These are phyloP conservation scores for Cephus nigrinus DNA, from an alignment of 2,888 invertebrate species.

Conservation along the genomic window DNA sequence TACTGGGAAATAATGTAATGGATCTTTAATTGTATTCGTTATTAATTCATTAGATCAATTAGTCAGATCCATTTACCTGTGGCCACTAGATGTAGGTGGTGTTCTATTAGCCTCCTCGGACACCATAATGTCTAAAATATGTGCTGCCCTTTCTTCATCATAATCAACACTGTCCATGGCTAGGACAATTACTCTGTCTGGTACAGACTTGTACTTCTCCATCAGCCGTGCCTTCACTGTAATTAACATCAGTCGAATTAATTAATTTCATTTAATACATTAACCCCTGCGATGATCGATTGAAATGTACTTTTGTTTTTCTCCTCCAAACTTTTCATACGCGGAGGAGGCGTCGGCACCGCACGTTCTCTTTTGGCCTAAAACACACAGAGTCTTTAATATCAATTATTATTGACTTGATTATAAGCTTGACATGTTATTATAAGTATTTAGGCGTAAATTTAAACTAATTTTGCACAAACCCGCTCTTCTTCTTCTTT, in stretches of 20 bases:
- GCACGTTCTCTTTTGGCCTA: slow-evolving; percentile 37
- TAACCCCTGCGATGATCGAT: neutral
- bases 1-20: slow-evolving; percentile 37
- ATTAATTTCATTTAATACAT: slow-evolving; percentile 1
- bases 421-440: neutral
- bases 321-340: slow-evolving; percentile 77
- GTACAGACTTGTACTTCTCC: slow-evolving; percentile 79
- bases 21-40: no score
- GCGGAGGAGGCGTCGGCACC: slow-evolving; percentile 70
- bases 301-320: slow-evolving; percentile 74
- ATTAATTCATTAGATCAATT: no score
- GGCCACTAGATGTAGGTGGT: slow-evolving; percentile 56
- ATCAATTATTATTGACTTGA: neutral
- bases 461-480: neutral
- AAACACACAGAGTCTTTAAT: neutral
- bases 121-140: slow-evolving; percentile 80
- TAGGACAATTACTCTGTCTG: slow-evolving; percentile 84
- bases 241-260: slow-evolving; percentile 36
- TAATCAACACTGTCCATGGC: slow-evolving; percentile 91
- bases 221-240: slow-evolving; percentile 79
- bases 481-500: slow-evolving; percentile 60
- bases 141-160: slow-evolving; percentile 83
- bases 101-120: slow-evolving; percentile 73
- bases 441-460: neutral
- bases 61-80: slow-evolving; percentile 45